phyloP scores from a whole-genome alignment of 2,888 invertebrate genomes.

The Tridacna gigas region DNA sequence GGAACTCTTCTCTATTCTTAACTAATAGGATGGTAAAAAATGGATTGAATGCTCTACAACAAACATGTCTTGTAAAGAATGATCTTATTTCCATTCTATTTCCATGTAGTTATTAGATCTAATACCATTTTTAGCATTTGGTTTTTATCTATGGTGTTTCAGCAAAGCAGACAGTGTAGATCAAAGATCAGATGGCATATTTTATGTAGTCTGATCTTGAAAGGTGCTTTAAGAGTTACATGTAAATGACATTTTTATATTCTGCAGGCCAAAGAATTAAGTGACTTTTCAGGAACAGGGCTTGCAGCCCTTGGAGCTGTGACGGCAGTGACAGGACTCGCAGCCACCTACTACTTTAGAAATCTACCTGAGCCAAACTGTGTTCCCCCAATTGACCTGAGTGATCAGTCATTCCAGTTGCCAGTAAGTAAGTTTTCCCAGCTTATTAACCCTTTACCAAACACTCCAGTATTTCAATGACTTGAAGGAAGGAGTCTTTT shows the following conservation, averaged over 20 bases:
- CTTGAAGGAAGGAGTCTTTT: background rate
- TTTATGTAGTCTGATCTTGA: too few species aligned
- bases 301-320: slow-evolving; percentile 61
- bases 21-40: too few species aligned
- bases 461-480: background rate
- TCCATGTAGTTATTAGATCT: too few species aligned
- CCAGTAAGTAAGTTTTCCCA: slow-evolving; percentile 53
- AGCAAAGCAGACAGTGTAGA: background rate
- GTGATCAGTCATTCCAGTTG: slow-evolving; percentile 67
- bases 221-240: background rate
- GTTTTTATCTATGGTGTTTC: background rate
- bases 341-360: slow-evolving; percentile 64
- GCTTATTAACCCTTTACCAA: background rate
- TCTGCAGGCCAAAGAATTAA: background rate
- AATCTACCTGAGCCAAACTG: slow-evolving; percentile 64
- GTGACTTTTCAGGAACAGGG: slow-evolving; percentile 37
- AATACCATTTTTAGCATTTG: too few species aligned
- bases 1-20: too few species aligned
- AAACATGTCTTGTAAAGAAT: too few species aligned
- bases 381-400: slow-evolving; percentile 64
- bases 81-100: too few species aligned
- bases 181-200: too few species aligned
- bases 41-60: too few species aligned
- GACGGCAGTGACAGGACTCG: slow-evolving; percentile 61
- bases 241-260: background rate